Base-by-base conservation (phyloP, 2,113 vertebrate genomes). In the Rhabdornis inornatus region DNA sequence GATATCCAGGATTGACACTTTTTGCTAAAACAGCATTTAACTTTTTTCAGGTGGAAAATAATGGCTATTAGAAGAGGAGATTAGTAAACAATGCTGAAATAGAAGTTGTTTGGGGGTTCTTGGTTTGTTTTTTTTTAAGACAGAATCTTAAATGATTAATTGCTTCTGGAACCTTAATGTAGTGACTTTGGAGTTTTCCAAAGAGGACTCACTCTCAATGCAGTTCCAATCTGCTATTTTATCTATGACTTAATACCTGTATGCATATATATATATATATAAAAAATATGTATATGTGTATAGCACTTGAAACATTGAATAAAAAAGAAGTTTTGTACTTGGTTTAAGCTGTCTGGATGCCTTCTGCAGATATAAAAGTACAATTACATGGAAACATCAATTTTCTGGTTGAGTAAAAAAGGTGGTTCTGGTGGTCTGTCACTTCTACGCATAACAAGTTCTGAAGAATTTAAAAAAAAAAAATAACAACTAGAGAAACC, bases 91-190 rank as follows among this genome's bases (percentile, higher is more conserved):
- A 4, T 60, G 21, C 22, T 68, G 22, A 85, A 59, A 44, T 12
- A 23, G 24, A 61, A 39, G 8, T 35, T 10, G 7, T 15, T 56
- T 20, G 2, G 16, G 7, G 3, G 0, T 24, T 33, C 8, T 23
- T 25, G 2, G 9, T 25, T 17, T 14, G 35, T 13, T 28, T 35
- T 44, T 9, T 50, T 30, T 31, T 11, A 19, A 8, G 18, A 14
- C 69, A 30, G 9, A 45, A 12, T 33, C 37, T 39, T n/a, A 77
- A 63, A n/a, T 42, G 10, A 40, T 23, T 2, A 68, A 71, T 86
- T 63, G 7, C 23, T 78, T 56, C 13, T 71, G 56, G 22, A 56
- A 31, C 15, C 15, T 64, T 55, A 25, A 25, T 64, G 13, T 8
- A 1, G 11, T 69, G 31, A 27, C 31, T 74, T 49, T 66, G 30